Percentiles rank a stretch among this genome's conserved stretches.
Evolutionary conservation across 2,888 invertebrate genomes (phyloP).

Genomic region (Mythimna loreyi): DNA sequence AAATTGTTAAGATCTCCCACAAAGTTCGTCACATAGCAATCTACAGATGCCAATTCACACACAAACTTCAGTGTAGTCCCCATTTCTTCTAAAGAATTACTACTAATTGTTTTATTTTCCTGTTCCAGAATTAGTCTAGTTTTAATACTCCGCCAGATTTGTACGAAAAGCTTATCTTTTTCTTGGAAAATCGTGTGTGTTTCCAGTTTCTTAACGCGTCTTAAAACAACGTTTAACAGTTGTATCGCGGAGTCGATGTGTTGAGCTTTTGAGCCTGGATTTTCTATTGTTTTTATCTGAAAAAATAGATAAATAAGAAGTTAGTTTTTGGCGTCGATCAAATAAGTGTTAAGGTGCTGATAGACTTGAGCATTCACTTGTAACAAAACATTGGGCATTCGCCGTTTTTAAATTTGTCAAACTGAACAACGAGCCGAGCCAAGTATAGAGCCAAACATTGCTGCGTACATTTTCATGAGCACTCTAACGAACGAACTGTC

Average conservation of each 20-base stretch:
- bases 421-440: too few species aligned
- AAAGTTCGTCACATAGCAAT: conserved; percentile 76
- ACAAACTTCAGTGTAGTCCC: conserved; percentile 78
- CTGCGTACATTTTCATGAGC: too few species aligned
- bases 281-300: conserved; percentile 80
- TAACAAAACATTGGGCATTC: too few species aligned
- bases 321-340: too few species aligned
- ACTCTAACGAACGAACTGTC: too few species aligned
- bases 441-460: too few species aligned
- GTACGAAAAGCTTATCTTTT: conserved; percentile 77
- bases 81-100: conserved; percentile 75
- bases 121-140: conserved; percentile 69
- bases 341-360: too few species aligned
- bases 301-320: conserved; percentile 29
- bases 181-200: conserved; percentile 77
- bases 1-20: conserved; percentile 77
- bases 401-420: too few species aligned
- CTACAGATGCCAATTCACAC: conserved; percentile 80
- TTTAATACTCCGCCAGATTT: conserved; percentile 81
- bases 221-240: conserved; percentile 76
- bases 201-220: conserved; percentile 84
- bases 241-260: conserved; percentile 81
- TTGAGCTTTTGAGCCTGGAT: conserved; percentile 73
- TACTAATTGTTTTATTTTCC: conserved; percentile 62
- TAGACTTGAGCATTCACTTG: too few species aligned